Evolutionary conservation across 1,140 invertebrate genomes (phyloP).

Genomic region (Drosophila obscura): DNA sequence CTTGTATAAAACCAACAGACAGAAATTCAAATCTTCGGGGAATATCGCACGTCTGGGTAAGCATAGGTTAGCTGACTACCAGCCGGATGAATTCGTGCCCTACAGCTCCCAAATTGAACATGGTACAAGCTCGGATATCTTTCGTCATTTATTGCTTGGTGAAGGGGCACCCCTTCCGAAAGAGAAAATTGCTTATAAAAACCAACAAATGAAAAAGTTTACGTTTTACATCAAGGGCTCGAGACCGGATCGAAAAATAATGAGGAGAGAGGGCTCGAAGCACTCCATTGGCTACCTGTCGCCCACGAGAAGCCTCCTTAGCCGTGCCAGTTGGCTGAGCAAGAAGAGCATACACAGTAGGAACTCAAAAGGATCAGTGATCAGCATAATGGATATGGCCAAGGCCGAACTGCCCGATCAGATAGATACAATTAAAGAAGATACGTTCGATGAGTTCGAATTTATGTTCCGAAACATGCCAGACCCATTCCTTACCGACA

Average conservation of each 20-base stretch:
- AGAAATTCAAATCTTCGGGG: too few relatives aligned
- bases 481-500: background rate
- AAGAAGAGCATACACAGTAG: rapidly evolving
- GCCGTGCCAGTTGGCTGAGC: background rate
- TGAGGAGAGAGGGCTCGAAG: background rate
- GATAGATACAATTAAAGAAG: too few relatives aligned
- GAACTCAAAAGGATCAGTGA: background rate
- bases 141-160: too few relatives aligned
- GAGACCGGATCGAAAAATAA: conserved; percentile 12
- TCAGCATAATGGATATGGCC: background rate
- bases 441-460: background rate
- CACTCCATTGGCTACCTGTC: conserved; percentile 2
- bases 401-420: background rate
- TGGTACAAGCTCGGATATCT: too few relatives aligned
- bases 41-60: too few relatives aligned
- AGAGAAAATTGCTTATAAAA: too few relatives aligned
- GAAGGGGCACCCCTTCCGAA: too few relatives aligned
- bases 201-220: conserved; percentile 1
- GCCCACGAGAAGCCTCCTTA: background rate
- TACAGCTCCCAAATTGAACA: too few relatives aligned
- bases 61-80: too few relatives aligned
- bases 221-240: conserved; percentile 13
- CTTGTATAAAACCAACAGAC: too few relatives aligned
- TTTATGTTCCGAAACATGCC: background rate
- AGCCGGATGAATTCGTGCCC: too few relatives aligned